These are phyloP conservation scores for Eudasyphora cyanicolor DNA, from an alignment of 2,888 invertebrate species.

Conservation along the genomic window DNA sequence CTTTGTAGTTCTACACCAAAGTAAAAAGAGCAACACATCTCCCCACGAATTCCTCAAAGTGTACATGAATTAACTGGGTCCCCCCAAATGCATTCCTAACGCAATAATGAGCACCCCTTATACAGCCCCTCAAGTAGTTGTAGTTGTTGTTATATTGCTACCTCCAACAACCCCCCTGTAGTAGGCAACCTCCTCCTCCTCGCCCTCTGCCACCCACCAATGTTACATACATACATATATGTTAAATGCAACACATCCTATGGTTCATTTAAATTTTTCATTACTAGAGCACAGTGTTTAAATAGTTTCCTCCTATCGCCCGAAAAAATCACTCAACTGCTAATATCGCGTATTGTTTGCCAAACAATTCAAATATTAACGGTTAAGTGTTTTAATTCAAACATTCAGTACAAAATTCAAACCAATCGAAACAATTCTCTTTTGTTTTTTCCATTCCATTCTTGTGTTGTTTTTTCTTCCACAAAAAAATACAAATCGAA, in stretches of 20 bases:
- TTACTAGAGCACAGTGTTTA: conserved; percentile 75
- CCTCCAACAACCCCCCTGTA: background rate
- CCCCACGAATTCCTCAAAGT: background rate
- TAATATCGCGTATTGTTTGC: conserved; percentile 48
- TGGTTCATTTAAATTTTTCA: conserved; percentile 78
- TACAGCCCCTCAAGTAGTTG: background rate
- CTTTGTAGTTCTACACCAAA: no score
- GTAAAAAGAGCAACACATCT: background rate
- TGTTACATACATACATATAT: no score
- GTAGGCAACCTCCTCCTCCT: conserved; percentile 40
- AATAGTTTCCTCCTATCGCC: conserved; percentile 59
- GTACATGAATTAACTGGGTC: background rate
- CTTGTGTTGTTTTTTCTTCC: background rate
- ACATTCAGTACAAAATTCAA: background rate
- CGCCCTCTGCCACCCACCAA: conserved; percentile 48
- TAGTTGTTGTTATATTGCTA: conserved; percentile 33
- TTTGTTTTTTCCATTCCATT: background rate
- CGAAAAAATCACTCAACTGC: conserved; percentile 56
- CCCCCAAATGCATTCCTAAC: background rate
- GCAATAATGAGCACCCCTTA: no score
- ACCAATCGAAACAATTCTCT: background rate
- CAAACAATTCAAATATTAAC: conserved; percentile 58
- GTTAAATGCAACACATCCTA: conserved; percentile 56
- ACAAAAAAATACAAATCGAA: background rate
- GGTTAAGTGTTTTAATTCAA: conserved; percentile 53